These are phyloP conservation scores for Ladona fulva DNA, from an alignment of 1,140 invertebrate genomes.

Conservation along the genomic window DNA sequence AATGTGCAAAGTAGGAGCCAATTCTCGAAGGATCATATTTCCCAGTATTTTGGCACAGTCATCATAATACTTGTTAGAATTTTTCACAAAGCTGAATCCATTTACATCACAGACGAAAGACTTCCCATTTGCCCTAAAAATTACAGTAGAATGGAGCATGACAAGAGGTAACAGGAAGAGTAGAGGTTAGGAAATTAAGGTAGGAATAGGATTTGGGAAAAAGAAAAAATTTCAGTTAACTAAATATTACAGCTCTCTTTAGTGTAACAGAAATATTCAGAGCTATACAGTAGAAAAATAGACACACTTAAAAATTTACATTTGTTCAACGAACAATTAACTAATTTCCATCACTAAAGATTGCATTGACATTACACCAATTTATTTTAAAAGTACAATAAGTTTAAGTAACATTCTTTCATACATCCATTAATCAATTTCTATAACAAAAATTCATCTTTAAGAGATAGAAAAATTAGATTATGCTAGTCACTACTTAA, in stretches of 20 bases:
- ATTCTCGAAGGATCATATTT: constrained; percentile 84
- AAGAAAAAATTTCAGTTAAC: constrained; percentile 16
- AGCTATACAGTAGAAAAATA: not conserved
- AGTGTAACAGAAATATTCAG: constrained; percentile 10
- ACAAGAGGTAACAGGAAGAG: not conserved
- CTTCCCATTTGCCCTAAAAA: constrained; percentile 85
- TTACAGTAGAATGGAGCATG: constrained; percentile 18
- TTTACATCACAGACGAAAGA: constrained; percentile 99
- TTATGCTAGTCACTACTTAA: too few species aligned
- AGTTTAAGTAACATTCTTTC: too few species aligned
- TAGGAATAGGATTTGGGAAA: constrained; percentile 10
- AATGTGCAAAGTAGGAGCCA: constrained; percentile 91
- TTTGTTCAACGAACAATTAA: too few species aligned
- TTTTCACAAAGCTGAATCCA: constrained; percentile 99
- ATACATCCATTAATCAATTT: too few species aligned
- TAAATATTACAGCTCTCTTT: constrained; percentile 16
- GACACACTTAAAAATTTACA: too few species aligned
- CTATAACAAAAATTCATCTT: too few species aligned
- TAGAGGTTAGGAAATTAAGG: not conserved
- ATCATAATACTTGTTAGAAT: constrained; percentile 99
- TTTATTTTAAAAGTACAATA: too few species aligned
- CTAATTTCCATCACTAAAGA: too few species aligned
- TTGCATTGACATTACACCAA: too few species aligned
- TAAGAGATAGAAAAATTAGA: too few species aligned
- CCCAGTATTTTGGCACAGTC: constrained; percentile 97